phyloP scores from a whole-genome alignment of 1,140 invertebrate genomes.

The Trichonephila inaurata region DNA sequence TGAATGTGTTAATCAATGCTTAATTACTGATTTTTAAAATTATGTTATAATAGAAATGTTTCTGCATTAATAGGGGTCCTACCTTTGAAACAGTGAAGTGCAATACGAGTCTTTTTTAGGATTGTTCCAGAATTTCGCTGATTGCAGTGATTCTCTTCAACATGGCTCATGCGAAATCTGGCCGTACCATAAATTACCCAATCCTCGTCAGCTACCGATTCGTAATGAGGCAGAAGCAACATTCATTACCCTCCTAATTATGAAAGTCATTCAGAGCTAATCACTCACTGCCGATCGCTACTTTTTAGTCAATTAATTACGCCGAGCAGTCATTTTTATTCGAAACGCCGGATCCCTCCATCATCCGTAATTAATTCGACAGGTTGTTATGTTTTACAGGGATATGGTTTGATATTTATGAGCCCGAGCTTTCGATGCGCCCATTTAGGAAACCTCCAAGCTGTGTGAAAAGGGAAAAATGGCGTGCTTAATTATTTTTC shows the following conservation, averaged over 20 bases:
- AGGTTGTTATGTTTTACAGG: slow-evolving; percentile 12
- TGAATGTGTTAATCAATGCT: no score
- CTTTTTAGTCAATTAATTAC: slow-evolving; percentile 48
- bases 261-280: slow-evolving; percentile 33
- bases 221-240: slow-evolving; percentile 31
- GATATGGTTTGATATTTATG: not conserved
- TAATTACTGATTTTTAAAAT: no score
- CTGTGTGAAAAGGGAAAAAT: not conserved
- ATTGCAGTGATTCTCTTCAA: no score
- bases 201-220: no score
- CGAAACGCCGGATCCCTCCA: not conserved
- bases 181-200: no score
- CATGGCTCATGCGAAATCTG: no score
- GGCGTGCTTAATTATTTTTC: not conserved
- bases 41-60: no score
- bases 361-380: slow-evolving; percentile 9
- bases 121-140: no score
- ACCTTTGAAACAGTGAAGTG: no score
- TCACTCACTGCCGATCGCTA: slow-evolving; percentile 29
- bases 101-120: no score
- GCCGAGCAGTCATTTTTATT: slow-evolving; percentile 23
- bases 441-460: not conserved
- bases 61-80: no score
- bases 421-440: not conserved
- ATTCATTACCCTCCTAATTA: slow-evolving; percentile 41